Evolutionary conservation across 2,113 vertebrate species (phyloP).

Genomic region (Oncorhynchus clarkii): DNA sequence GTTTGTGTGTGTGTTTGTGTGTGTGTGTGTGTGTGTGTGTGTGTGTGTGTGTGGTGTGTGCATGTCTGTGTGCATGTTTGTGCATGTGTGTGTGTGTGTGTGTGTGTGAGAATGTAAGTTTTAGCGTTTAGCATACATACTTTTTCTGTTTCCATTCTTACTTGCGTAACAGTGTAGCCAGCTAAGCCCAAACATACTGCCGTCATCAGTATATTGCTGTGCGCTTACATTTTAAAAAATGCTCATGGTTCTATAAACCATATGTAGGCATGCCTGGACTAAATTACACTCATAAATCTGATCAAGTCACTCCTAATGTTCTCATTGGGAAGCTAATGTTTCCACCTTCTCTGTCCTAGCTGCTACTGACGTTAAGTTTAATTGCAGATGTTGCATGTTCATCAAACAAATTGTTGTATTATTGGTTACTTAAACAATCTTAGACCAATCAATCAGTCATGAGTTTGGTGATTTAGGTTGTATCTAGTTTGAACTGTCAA

Average conservation of each 20-base stretch:
- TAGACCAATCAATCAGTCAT: too few relatives aligned
- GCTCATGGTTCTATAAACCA: constrained; percentile 32
- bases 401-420: constrained; percentile 24
- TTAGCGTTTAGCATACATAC: background rate
- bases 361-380: background rate
- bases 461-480: too few relatives aligned
- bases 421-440: too few relatives aligned
- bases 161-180: constrained; percentile 7
- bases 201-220: constrained; percentile 38
- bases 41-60: too few relatives aligned
- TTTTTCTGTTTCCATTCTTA: constrained; percentile 12
- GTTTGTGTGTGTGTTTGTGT: too few relatives aligned
- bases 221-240: constrained; percentile 45
- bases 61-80: background rate
- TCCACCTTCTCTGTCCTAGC: constrained; percentile 21
- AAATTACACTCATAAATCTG: constrained; percentile 62
- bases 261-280: constrained; percentile 26
- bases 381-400: constrained; percentile 10
- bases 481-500: too few relatives aligned
- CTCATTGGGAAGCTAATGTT: constrained; percentile 45
- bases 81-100: too few relatives aligned
- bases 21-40: background rate
- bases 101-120: background rate
- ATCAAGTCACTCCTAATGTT: constrained; percentile 44
- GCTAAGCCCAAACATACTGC: constrained; percentile 5